These are phyloP conservation scores for Vidua chalybeata DNA, from an alignment of 2,113 vertebrate genomes.

Conservation along the genomic window DNA sequence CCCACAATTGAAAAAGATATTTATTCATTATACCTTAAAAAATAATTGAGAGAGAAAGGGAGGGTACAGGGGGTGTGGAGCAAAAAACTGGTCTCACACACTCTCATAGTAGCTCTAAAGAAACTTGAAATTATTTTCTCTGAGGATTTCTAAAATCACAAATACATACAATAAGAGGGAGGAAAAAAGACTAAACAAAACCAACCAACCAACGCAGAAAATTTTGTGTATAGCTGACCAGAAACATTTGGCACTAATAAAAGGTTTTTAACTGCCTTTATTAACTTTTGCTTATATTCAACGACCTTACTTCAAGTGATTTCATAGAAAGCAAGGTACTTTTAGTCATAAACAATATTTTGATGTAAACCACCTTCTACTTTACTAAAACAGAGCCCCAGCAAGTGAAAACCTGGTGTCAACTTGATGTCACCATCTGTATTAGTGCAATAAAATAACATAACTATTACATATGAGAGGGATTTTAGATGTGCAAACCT, in stretches of 20 bases:
- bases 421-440: not conserved
- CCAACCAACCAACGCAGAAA: accelerated
- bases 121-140: slow-evolving; percentile 2
- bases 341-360: not conserved
- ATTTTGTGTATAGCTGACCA: not conserved
- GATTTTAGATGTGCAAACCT: not conserved
- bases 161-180: not conserved
- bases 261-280: not conserved
- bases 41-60: not conserved
- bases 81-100: not conserved
- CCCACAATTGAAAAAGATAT: not conserved
- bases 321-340: not conserved
- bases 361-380: not conserved
- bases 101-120: not conserved
- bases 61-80: not conserved
- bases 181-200: not conserved
- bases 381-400: not conserved
- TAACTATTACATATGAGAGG: not conserved
- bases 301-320: accelerated
- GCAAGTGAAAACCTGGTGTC: not conserved
- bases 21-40: not conserved
- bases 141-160: not conserved
- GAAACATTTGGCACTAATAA: not conserved
- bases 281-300: not conserved
- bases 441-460: not conserved